Evolutionary conservation across 2,888 invertebrate species (phyloP).

Genomic region (Andrena praecox): DNA sequence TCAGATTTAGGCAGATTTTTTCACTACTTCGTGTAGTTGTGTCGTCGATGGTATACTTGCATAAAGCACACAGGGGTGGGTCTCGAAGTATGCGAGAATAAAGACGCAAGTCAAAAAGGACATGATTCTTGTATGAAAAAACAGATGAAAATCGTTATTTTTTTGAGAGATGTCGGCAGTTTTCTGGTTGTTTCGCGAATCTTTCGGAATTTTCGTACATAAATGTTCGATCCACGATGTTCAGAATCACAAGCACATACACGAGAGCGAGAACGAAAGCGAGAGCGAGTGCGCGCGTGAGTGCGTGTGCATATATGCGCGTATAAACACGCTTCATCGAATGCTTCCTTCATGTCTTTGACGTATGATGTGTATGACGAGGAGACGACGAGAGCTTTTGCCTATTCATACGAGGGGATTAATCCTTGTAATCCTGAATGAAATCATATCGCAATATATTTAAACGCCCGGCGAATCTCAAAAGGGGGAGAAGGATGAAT

Average conservation of each 20-base stretch:
- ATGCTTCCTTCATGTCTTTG: constrained; percentile 30
- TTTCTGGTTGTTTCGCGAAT: not conserved
- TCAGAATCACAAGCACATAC: constrained; percentile 12
- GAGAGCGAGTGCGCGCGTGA: constrained; percentile 7
- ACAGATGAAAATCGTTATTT: not conserved
- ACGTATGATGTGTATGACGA: constrained; percentile 22
- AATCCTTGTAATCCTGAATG: constrained; percentile 22
- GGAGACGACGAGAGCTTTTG: constrained; percentile 39
- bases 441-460: constrained; percentile 23
- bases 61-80: not conserved
- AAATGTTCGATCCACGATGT: not conserved
- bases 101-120: not conserved
- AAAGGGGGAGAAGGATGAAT: constrained; percentile 14
- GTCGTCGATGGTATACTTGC: constrained; percentile 12
- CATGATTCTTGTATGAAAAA: not conserved
- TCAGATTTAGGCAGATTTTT: constrained; percentile 15
- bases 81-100: constrained; percentile 13
- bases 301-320: constrained; percentile 3
- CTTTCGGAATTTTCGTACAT: not conserved
- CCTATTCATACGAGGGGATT: constrained; percentile 18
- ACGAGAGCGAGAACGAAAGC: constrained; percentile 24
- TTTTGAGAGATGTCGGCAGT: not conserved
- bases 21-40: constrained; percentile 20
- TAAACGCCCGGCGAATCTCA: constrained; percentile 45
- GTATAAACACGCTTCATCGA: constrained; percentile 31